Base-by-base conservation (phyloP, 2,113 vertebrate genomes). In the Aphelocoma coerulescens region DNA sequence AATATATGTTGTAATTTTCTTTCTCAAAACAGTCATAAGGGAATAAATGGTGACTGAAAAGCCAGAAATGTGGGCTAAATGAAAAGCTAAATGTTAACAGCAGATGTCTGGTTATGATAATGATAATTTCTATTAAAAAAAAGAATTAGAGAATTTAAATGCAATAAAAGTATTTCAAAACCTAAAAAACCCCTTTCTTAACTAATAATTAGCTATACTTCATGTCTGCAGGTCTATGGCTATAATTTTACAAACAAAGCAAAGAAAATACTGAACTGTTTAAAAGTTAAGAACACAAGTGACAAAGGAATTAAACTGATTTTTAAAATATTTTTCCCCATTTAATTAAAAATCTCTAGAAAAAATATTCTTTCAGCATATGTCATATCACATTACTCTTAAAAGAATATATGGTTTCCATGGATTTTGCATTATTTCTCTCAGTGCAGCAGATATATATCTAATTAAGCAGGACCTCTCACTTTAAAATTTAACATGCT, bases 161-260 rank as follows among this genome's bases (percentile, higher is more conserved):
- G 1, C 7, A 39, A 49, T 57, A 26, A 16, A 48, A 80, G 6
- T 51, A 37, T 57, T 77, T 66, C 3, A 26, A 74, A 88, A 82
- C 6, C 5, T 32, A 32, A 44, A 81, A 81, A 15, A 27, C 0
- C 1, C 0, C 4, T 73, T 6, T 23, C 39, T 54, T 49, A 79
- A 46, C 2, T 79, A 75, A 65, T 37, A 85, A 59, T 14, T 41
- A 24, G 7, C 7, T 52, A 11, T 19, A 13, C 2, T 59, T 21
- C 17, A 23, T 26, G 6, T 46, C 33, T 73, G 12, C 12, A 69
- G 6, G 7, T 88, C 20, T 39, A 3, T 51, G 16, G 2, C 4
- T 63, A 19, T 22, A 46, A 57, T 28, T 59, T 88, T 58, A 35
- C 5, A 41, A 80, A 48, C 1, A 85, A 67, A 65, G 26, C 11